Percentiles rank a stretch among this genome's conserved stretches.
These are phyloP conservation scores for Aurelia aurita DNA, from an alignment of 30 jellyfish, hydroid and myxozoan genomes.

Conservation along the genomic window DNA sequence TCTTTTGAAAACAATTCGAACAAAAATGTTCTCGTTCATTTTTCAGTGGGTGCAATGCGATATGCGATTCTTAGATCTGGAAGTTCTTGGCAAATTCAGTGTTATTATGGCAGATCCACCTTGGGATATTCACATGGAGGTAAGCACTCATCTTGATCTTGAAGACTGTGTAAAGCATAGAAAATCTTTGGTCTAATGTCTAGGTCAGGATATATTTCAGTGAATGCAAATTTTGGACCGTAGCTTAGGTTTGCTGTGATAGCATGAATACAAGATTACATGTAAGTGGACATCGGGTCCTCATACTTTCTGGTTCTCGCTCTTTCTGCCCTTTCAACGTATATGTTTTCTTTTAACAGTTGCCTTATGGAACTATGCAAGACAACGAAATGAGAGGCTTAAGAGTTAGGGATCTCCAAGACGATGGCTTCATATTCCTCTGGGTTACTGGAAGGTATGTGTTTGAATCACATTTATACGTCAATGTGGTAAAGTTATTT, in stretches of 20 bases:
- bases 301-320: no score
- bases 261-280: no score
- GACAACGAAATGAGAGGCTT: conserved; percentile 96
- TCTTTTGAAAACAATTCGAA: no score
- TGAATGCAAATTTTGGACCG: no score
- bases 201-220: no score
- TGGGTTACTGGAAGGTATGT: conserved; percentile 99
- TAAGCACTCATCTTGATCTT: background rate
- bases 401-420: conserved; percentile 84
- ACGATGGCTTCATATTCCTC: conserved; percentile 93
- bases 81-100: conserved; percentile 95
- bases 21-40: background rate
- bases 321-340: no score
- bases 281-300: no score
- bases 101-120: conserved; percentile 99
- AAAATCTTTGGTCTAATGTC: no score
- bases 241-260: no score
- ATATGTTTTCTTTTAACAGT: conserved; percentile 42
- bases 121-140: conserved; percentile 99
- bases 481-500: no score
- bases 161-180: no score
- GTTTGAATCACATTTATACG: no score
- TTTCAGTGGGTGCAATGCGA: conserved; percentile 99
- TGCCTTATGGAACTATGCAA: conserved; percentile 99
- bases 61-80: conserved; percentile 89